phyloP scores from a whole-genome alignment of 2,113 vertebrate species.

The Megatriorchis doriae region DNA sequence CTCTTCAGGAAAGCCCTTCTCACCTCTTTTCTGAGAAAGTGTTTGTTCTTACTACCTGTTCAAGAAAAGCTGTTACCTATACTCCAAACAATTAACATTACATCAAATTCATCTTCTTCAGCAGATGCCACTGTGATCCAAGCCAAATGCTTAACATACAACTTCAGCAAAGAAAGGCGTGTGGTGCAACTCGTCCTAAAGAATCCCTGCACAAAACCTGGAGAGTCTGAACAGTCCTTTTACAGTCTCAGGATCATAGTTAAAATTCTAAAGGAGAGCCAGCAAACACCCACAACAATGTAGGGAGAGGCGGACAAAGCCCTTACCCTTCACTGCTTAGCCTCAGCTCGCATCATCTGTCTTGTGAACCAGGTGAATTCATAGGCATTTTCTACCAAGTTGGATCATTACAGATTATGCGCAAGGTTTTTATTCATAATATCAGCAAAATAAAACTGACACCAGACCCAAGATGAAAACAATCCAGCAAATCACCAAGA shows the following conservation, averaged over 20 bases:
- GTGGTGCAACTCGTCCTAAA: too few relatives aligned
- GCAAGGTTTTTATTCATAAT: not conserved
- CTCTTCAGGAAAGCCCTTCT: not conserved
- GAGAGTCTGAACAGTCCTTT: not conserved
- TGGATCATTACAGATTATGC: accelerated
- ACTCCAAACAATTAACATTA: not conserved
- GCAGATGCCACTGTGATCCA: not conserved
- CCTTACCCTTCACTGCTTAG: not conserved
- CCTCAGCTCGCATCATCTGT: not conserved
- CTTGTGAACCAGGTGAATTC: not conserved
- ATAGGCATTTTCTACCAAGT: not conserved
- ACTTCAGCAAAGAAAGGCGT: not conserved
- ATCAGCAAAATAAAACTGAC: not conserved
- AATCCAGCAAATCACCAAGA: not conserved
- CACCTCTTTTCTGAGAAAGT: not conserved
- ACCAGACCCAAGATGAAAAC: not conserved
- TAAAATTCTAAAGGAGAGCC: not conserved
- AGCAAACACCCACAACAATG: not conserved
- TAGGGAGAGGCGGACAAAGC: not conserved
- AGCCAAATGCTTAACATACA: not conserved
- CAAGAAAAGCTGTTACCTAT: not conserved
- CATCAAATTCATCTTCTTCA: not conserved
- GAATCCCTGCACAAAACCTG: not conserved
- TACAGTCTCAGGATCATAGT: not conserved
- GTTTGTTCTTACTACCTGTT: not conserved